These are phyloP conservation scores for Drosophila mimetica DNA, from an alignment of 2,888 invertebrate genomes.

Conservation along the genomic window DNA sequence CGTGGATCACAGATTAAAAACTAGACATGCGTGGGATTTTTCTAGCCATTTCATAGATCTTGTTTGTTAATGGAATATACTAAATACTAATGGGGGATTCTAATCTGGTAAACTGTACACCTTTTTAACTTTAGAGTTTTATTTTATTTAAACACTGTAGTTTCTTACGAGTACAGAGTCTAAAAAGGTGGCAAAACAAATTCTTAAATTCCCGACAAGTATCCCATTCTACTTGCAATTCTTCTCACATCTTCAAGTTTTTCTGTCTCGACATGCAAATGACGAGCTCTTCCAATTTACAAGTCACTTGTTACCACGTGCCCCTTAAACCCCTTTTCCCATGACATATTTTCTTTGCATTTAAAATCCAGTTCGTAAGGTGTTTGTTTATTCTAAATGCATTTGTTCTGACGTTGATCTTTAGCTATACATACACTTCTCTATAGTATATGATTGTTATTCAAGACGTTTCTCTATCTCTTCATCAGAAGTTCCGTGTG, in stretches of 20 bases:
- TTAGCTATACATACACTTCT: conserved; percentile 1
- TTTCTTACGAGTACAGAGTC: not conserved
- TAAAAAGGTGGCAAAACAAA: conserved; percentile 5
- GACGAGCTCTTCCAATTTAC: conserved; percentile 16
- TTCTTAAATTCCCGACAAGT: too few species aligned
- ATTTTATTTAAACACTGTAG: too few species aligned
- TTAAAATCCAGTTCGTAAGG: conserved; percentile 48
- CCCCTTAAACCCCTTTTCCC: conserved; percentile 25
- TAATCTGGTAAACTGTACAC: too few species aligned
- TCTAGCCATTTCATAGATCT: not conserved
- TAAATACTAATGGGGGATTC: too few species aligned
- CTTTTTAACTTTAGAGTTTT: too few species aligned
- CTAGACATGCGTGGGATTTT: not conserved
- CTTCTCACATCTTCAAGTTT: conserved; percentile 21
- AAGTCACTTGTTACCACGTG: conserved; percentile 19
- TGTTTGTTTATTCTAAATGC: conserved; percentile 66
- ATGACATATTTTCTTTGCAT: conserved; percentile 22
- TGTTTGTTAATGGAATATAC: not conserved
- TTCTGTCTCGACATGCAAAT: conserved; percentile 17
- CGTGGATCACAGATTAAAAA: not conserved
- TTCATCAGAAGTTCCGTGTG: conserved; percentile 18
- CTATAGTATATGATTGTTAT: conserved; percentile 55
- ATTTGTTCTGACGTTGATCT: conserved; percentile 61
- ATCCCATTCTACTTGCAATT: conserved; percentile 1
- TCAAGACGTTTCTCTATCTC: conserved; percentile 64